Base-by-base conservation (phyloP, 2,797 vertebrate species). In the Pygocentrus nattereri region DNA sequence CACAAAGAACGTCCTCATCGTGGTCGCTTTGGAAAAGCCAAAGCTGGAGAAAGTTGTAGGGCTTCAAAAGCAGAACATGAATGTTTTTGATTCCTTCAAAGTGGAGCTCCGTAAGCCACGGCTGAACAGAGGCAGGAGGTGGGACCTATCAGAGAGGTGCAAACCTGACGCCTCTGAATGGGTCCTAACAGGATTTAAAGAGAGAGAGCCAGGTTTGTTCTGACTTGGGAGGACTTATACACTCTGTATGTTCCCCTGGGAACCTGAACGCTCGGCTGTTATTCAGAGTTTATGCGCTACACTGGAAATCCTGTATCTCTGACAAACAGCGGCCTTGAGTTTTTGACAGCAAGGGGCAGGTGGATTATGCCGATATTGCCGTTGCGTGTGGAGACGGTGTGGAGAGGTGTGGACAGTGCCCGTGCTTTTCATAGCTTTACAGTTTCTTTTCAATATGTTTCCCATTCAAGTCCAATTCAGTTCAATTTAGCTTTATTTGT, bases 171-270 rank as follows among this genome's bases (percentile, higher is more conserved):
- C 38, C 12, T 58, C 38, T 85, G 80, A 86, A 78, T 52, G 30
- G 62, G 59, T 18, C 64, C 62, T 80, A 82, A 85, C 70, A 65
- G 77, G 87, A 86, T 84, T 85, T 83, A 54, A 23, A n/a, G 3
- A 50, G 54, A 54, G 76, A 74, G 34, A 71, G 34, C 21, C 47
- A 15, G 41, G 80, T 64, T 76, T 76, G 62, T 78, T 79, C 75
- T 38, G 44, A 58, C 38, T 59, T 54, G 58, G 38, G 18, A 25
- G n/a, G 23, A 2, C 54, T 21, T 56, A 19, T 21, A 47, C 76
- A 59, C 30, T 31, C n/a, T 4, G 4, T 38, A 12, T 25, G 59
- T 73, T 82, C 68, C 80, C 16, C 18, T 30, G 64, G 76, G 65
- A 49, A n/a, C 74, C 41, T 56, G 49, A 52, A 62, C 47, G 49